Percentiles rank a stretch among this genome's conserved stretches.
phyloP scores from a whole-genome alignment of 2,888 invertebrate genomes.

The Mythimna vitellina region DNA sequence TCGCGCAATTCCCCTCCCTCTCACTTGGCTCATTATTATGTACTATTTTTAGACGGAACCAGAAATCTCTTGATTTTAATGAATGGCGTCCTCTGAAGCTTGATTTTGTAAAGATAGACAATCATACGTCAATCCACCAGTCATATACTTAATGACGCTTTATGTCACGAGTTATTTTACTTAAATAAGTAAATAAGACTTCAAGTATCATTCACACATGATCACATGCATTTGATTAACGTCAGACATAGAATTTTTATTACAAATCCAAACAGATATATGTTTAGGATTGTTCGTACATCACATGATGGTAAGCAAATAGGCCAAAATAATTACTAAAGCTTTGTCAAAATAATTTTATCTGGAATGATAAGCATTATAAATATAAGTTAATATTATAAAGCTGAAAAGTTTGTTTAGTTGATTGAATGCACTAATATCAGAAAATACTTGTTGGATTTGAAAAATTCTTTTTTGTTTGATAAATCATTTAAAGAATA shows the following conservation, averaged over 20 bases:
- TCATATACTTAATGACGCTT: constrained; percentile 18
- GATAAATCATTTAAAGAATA: too few relatives aligned
- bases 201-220: constrained; percentile 34
- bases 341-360: constrained; percentile 13
- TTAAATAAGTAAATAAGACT: constrained; percentile 40
- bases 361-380: constrained; percentile 1
- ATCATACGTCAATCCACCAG: constrained; percentile 7
- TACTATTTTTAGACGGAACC: constrained; percentile 41
- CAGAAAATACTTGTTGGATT: too few relatives aligned
- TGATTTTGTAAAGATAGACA: constrained; percentile 28
- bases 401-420: too few relatives aligned
- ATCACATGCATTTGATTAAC: constrained; percentile 44
- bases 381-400: constrained; percentile 3
- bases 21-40: constrained; percentile 54
- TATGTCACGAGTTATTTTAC: constrained; percentile 35
- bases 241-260: constrained; percentile 27
- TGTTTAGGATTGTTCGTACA: constrained; percentile 20
- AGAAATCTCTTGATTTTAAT: constrained; percentile 24
- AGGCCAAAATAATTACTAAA: constrained; percentile 14
- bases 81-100: constrained; percentile 13
- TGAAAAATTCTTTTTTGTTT: too few relatives aligned
- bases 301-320: constrained; percentile 41
- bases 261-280: constrained; percentile 31
- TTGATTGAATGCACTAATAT: too few relatives aligned
- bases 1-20: constrained; percentile 56